A percentile compares a stretch with the other conserved stretches of the same genome.
Evolutionary conservation across 2,888 invertebrate species (phyloP).

Genomic region (Drosophila pseudotakahashii): DNA sequence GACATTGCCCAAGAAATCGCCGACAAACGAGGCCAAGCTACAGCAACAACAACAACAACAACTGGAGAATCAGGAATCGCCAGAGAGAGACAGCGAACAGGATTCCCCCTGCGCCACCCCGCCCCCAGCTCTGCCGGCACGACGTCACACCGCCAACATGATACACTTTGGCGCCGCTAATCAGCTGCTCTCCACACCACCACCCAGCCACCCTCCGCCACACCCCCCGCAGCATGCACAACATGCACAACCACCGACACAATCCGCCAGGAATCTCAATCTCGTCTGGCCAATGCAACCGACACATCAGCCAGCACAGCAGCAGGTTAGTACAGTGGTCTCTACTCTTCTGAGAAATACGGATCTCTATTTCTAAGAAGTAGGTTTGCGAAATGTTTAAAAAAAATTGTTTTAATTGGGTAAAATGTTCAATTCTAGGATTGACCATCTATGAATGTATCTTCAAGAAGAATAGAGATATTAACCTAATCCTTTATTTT

Average conservation of each 20-base stretch:
- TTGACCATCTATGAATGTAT: too few relatives aligned
- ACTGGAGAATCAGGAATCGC: slow-evolving; percentile 25
- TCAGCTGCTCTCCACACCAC: slow-evolving; percentile 27
- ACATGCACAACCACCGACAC: slow-evolving; percentile 41
- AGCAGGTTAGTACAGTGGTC: slow-evolving; percentile 26
- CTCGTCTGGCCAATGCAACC: slow-evolving; percentile 56
- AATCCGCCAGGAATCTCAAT: slow-evolving; percentile 59
- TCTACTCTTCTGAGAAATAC: background rate
- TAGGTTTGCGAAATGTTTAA: too few relatives aligned
- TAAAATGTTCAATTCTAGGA: too few relatives aligned
- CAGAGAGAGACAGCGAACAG: slow-evolving; percentile 29
- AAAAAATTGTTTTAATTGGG: too few relatives aligned
- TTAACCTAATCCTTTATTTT: too few relatives aligned
- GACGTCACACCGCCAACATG: slow-evolving; percentile 63
- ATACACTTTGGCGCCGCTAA: slow-evolving; percentile 54
- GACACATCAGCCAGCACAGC: slow-evolving; percentile 36
- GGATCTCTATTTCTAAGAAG: too few relatives aligned
- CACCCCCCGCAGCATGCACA: slow-evolving; percentile 42
- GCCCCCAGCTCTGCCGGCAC: slow-evolving; percentile 79
- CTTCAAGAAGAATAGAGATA: too few relatives aligned
- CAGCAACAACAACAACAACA: slow-evolving; percentile 40
- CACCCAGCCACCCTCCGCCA: slow-evolving; percentile 8
- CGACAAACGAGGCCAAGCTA: slow-evolving; percentile 59
- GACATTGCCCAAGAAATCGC: slow-evolving; percentile 62
- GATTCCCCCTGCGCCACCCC: slow-evolving; percentile 53